Base-by-base conservation (phyloP, 2,113 vertebrate species). In the Coturnix japonica region DNA sequence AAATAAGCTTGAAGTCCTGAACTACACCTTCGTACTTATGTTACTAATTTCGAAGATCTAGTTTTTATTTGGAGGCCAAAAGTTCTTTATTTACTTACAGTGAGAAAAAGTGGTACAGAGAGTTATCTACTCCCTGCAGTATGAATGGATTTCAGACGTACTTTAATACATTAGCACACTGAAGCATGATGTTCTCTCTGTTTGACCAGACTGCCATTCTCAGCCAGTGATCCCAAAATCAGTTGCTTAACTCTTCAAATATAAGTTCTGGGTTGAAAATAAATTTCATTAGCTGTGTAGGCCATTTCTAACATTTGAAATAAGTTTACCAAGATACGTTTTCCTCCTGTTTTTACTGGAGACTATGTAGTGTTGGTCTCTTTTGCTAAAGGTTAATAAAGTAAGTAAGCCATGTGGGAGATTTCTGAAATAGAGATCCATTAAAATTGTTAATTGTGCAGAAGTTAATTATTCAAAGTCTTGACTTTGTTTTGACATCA, bases 351-450 rank as follows among this genome's bases (percentile, higher is more conserved):
- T 9, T 81, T 93, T 90, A 77, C 49, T 83, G 61, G 73, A 90
- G 66, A 47, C 61, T 75, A 28, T 72, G 39, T 87, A 87, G 53
- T 41, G 15, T 37, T 81, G 44, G 9, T 84, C 39, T 69, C 44
- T 49, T 90, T 77, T 51, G 23, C 64, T 92, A 89, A 84, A 91
- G 84, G 91, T 89, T 94, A 96, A 94, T 92, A 92, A 66, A 94
- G 61, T 7, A 81, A n/a, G 43, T 7, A 81, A n/a, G 43, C 8
- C 88, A 75, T 31, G 49, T 57, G 88, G 85, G 73, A 93, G 89
- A 94, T 88, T 19, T 81, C 63, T 72, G 35, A 83, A 93, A 80
- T 81, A 91, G 57, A 91, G 44, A 75, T 78, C 63, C 28, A 78
- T 90, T 95, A 90, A 90, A 85, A 61, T 30, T 53, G 5, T 47